Percentiles rank a stretch among this genome's conserved stretches.
phyloP scores from a whole-genome alignment of 2,113 vertebrate genomes.

The Semnopithecus entellus region DNA sequence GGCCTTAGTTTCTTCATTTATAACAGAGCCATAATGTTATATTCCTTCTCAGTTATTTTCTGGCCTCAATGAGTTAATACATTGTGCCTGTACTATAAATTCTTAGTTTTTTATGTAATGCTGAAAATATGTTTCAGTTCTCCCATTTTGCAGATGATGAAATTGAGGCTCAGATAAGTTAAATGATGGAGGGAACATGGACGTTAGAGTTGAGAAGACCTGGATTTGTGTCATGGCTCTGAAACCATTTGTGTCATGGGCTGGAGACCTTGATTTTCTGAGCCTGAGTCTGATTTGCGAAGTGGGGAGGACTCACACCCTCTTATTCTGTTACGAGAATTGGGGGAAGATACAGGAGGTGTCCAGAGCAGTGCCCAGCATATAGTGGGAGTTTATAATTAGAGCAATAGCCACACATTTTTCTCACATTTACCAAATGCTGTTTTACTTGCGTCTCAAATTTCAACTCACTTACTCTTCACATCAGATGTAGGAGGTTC shows the following conservation, averaged over 20 bases:
- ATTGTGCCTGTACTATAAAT: too few species aligned
- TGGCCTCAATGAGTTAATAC: not conserved
- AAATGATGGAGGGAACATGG: not conserved
- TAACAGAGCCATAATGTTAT: too few species aligned
- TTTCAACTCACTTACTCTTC: not conserved
- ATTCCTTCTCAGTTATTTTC: not conserved
- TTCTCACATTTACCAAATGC: not conserved
- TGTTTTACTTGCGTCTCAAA: not conserved
- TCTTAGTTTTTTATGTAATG: not conserved
- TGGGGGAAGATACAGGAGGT: not conserved
- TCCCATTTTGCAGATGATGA: not conserved
- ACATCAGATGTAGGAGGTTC: not conserved
- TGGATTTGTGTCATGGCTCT: not conserved
- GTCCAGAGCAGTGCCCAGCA: rapidly evolving
- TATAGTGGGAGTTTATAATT: not conserved
- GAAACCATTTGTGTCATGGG: not conserved
- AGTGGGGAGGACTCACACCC: not conserved
- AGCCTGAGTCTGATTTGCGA: not conserved
- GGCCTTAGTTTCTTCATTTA: not conserved
- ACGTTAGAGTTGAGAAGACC: not conserved
- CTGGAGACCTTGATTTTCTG: not conserved
- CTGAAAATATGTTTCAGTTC: not conserved
- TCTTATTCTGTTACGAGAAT: not conserved
- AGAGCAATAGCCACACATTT: rapidly evolving
- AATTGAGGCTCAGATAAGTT: not conserved